Conservation (phyloP, 1,140 invertebrate species). For the Cheumatopsyche charites region DNA sequence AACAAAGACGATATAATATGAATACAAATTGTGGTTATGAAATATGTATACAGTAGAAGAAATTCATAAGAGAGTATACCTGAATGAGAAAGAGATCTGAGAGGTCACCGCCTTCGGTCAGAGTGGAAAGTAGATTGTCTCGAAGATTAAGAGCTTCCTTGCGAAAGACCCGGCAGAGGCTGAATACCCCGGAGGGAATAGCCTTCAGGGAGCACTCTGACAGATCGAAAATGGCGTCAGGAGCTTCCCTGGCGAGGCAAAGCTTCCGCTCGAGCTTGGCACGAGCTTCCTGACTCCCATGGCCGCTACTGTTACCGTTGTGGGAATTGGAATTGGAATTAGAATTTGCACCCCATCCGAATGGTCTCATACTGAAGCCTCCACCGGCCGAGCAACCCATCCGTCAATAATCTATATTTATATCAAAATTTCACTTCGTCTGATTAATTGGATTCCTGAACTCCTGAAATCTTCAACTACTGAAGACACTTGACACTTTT, state of each 20-base stretch:
- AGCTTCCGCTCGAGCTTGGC: conserved; percentile 73
- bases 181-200: conserved; percentile 76
- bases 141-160: conserved; percentile 73
- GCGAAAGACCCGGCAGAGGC: conserved; percentile 77
- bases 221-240: conserved; percentile 76
- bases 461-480: no score
- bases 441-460: no score
- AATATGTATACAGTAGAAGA: no score
- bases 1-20: no score
- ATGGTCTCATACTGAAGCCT: conserved; percentile 44
- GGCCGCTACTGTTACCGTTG: not conserved
- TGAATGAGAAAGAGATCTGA: conserved; percentile 71
- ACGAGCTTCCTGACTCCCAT: conserved; percentile 61
- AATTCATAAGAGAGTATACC: no score
- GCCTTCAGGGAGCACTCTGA: conserved; percentile 72
- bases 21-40: no score
- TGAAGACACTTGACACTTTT: no score
- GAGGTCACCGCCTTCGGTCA: conserved; percentile 73
- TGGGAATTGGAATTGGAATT: conserved; percentile 49
- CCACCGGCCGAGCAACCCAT: conserved; percentile 60
- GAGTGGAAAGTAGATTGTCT: conserved; percentile 69
- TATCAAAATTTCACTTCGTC: no score
- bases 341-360: conserved; percentile 54
- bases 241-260: conserved; percentile 76
- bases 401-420: no score